Evolutionary conservation across 1,140 invertebrate species (phyloP).

Genomic region (Battus philenor): DNA sequence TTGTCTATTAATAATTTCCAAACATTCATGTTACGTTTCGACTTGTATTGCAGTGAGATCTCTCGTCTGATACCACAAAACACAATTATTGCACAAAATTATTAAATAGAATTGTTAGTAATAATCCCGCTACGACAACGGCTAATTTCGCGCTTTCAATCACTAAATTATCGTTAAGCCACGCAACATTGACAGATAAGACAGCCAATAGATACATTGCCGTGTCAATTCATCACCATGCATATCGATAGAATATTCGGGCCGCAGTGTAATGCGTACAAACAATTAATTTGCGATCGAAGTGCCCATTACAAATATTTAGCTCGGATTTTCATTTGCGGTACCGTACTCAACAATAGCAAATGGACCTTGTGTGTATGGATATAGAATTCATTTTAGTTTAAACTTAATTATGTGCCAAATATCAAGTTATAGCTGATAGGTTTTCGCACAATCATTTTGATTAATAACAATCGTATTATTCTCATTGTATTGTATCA

Average conservation of each 20-base stretch:
- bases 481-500: no score
- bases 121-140: background rate
- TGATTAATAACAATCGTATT: background rate
- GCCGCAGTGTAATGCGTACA: constrained; percentile 7
- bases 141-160: background rate
- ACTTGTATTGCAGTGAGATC: no score
- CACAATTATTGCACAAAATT: no score
- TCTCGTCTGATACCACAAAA: no score
- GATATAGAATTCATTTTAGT: background rate
- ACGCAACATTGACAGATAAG: constrained; percentile 19
- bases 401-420: background rate
- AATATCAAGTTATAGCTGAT: background rate
- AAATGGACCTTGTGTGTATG: no score
- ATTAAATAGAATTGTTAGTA: no score
- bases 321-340: no score
- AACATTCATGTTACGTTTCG: no score
- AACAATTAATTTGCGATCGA: constrained; percentile 12
- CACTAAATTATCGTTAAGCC: constrained; percentile 16
- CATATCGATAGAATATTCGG: constrained; percentile 31
- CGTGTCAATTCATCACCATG: constrained; percentile 33
- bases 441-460: background rate
- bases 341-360: no score
- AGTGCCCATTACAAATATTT: constrained; percentile 3
- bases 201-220: constrained; percentile 24
- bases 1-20: no score